A percentile compares a stretch with the other conserved stretches of the same genome.
Evolutionary conservation across 2,113 vertebrate species (phyloP).

Genomic region (Lepus europaeus): DNA sequence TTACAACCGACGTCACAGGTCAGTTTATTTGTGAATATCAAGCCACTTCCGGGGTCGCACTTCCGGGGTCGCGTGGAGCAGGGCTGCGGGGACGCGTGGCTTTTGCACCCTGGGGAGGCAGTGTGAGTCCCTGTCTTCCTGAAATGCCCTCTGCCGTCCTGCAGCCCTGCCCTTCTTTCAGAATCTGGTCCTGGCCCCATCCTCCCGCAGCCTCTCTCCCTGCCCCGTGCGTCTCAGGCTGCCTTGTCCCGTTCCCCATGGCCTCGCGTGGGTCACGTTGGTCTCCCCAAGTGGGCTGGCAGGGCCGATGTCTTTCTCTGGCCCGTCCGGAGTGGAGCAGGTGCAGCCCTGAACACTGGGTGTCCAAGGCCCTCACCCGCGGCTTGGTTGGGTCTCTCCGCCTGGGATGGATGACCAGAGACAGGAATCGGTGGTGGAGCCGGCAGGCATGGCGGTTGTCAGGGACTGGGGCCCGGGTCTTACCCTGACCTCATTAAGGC

Average conservation of each 20-base stretch:
- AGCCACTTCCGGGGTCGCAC: background rate
- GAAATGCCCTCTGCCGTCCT: background rate
- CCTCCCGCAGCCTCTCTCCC: background rate
- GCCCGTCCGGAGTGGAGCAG: slow-evolving; percentile 44
- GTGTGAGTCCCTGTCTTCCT: background rate
- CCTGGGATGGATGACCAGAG: background rate
- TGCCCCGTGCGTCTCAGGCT: background rate
- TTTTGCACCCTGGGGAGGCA: background rate
- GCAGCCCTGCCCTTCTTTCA: background rate
- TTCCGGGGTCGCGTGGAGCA: no score
- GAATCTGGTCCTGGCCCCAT: background rate
- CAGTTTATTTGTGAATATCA: slow-evolving; percentile 47
- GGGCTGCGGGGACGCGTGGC: background rate
- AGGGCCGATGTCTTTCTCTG: slow-evolving; percentile 9
- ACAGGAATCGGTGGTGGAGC: background rate
- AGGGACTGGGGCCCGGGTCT: no score
- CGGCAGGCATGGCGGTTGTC: background rate
- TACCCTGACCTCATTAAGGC: background rate
- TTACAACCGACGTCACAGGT: background rate
- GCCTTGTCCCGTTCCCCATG: background rate
- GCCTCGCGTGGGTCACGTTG: slow-evolving; percentile 42
- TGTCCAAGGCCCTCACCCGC: background rate
- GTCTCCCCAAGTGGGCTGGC: slow-evolving; percentile 48
- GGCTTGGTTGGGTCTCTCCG: background rate
- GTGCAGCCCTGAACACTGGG: background rate